Evolutionary conservation across 2,797 vertebrate genomes (phyloP).

Genomic region (Acropternis orthonyx): DNA sequence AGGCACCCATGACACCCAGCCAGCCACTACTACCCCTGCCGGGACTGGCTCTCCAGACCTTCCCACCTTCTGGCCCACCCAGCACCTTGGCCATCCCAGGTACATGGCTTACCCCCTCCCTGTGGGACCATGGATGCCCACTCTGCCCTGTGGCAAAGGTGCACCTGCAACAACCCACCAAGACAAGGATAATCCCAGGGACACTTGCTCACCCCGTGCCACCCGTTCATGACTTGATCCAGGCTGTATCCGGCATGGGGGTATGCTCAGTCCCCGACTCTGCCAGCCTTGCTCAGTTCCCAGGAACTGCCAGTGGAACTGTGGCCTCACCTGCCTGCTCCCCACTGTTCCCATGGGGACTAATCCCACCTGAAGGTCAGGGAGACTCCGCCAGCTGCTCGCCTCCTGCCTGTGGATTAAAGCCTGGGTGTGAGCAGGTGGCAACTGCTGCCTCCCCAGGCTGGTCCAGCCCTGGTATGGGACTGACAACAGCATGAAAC

Average conservation of each 20-base stretch:
- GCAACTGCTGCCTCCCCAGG: background rate
- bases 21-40: background rate
- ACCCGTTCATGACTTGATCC: background rate
- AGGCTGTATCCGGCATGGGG: background rate
- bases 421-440: conserved; percentile 60
- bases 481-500: background rate
- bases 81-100: fast-evolving
- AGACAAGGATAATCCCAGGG: background rate
- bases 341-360: conserved; percentile 77
- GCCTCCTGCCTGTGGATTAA: conserved; percentile 70
- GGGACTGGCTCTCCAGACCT: background rate
- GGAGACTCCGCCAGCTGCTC: conserved; percentile 63
- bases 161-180: background rate
- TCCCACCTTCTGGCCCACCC: background rate
- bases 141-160: background rate
- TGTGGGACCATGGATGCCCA: fast-evolving
- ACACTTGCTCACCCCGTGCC: background rate
- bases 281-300: background rate
- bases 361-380: conserved; percentile 81
- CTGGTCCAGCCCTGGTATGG: background rate
- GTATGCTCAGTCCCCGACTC: background rate
- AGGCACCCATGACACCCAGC: fast-evolving
- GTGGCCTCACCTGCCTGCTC: conserved; percentile 52
- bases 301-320: background rate
- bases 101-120: fast-evolving